These are phyloP conservation scores for Drosophila arizonae DNA, from an alignment of 1,140 invertebrate genomes.

Conservation along the genomic window DNA sequence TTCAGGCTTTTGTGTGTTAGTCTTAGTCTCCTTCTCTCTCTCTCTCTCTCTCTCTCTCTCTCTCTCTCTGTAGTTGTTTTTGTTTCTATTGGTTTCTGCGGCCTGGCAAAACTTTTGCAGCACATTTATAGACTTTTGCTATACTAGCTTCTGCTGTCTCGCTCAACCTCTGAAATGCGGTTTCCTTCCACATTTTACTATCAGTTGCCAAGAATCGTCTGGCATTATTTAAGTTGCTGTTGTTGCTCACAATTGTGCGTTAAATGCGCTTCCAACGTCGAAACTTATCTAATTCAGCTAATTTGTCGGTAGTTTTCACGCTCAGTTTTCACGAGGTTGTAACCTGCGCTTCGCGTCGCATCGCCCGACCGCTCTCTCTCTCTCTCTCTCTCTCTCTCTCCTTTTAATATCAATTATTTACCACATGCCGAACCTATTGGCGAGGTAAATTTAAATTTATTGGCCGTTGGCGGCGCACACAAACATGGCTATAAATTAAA, in stretches of 20 bases:
- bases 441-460: conserved; percentile 66
- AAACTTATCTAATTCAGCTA: conserved; percentile 51
- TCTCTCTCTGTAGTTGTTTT: conserved; percentile 33
- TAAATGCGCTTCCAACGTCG: conserved; percentile 29
- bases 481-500: conserved; percentile 73
- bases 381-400: background rate
- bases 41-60: conserved; percentile 6
- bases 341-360: no score
- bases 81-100: conserved; percentile 57
- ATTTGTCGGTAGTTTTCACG: conserved; percentile 47
- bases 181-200: conserved; percentile 33
- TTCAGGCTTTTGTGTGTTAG: conserved; percentile 33
- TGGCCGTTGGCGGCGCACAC: conserved; percentile 53
- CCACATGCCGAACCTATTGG: conserved; percentile 22
- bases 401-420: conserved; percentile 62
- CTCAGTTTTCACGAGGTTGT: conserved; percentile 16
- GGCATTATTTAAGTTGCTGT: conserved; percentile 39
- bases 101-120: conserved; percentile 62
- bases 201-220: conserved; percentile 47
- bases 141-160: conserved; percentile 17
- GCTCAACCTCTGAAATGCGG: conserved; percentile 24
- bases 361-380: background rate
- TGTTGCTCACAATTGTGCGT: conserved; percentile 39
- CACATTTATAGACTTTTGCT: conserved; percentile 69
- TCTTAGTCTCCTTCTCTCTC: conserved; percentile 1